phyloP scores from a whole-genome alignment of 2,888 invertebrate species.

The Drosophila hawaiiensis region DNA sequence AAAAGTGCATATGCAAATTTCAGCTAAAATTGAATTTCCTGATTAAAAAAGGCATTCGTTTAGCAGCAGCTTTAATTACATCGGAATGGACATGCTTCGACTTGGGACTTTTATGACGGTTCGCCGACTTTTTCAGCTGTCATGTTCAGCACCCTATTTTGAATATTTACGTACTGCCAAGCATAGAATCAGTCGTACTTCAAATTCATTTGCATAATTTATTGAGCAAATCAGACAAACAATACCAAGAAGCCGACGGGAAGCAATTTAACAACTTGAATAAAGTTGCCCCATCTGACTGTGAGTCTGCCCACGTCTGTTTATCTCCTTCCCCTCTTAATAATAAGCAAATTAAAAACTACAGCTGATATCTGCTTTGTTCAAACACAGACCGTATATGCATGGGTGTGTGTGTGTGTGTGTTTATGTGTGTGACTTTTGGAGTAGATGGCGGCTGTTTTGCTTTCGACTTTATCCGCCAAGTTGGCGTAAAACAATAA shows the following conservation, averaged over 20 bases:
- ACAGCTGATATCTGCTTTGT: neutral
- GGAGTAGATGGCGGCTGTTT: constrained; percentile 26
- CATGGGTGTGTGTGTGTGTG: neutral
- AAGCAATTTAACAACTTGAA: constrained; percentile 56
- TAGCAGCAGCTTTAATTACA: constrained; percentile 37
- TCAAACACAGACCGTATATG: neutral
- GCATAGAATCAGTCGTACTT: constrained; percentile 31
- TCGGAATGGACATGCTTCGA: neutral
- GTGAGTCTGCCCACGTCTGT: neutral
- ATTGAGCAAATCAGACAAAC: constrained; percentile 47
- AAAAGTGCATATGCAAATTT: constrained; percentile 19
- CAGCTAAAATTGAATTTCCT: constrained; percentile 42
- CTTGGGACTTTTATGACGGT: constrained; percentile 5
- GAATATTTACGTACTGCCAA: constrained; percentile 23
- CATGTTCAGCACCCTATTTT: constrained; percentile 21
- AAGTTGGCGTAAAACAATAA: constrained; percentile 67
- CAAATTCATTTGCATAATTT: constrained; percentile 65
- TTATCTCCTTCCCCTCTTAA: constrained; percentile 25
- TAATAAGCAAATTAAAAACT: constrained; percentile 49
- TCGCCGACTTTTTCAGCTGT: constrained; percentile 16
- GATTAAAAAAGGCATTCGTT: constrained; percentile 27
- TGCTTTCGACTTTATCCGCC: constrained; percentile 41
- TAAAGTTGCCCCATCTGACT: constrained; percentile 1
- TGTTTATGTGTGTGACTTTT: constrained; percentile 1
- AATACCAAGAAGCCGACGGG: constrained; percentile 38